Base-by-base conservation (phyloP, 2,797 vertebrate genomes). In the Melanogrammus aeglefinus region DNA sequence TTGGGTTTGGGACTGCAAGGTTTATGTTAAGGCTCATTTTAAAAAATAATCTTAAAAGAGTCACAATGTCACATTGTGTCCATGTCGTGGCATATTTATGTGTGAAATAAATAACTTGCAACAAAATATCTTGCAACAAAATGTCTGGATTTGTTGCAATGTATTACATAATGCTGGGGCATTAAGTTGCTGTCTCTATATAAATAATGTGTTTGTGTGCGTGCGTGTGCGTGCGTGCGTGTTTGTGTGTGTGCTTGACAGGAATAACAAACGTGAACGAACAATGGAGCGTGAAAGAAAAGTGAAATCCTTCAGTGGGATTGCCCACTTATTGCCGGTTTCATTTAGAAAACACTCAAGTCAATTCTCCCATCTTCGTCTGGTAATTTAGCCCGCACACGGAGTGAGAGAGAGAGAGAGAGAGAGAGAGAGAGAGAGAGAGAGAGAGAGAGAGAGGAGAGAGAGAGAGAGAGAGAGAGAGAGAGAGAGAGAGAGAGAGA, bases 401-500 rank as follows among this genome's bases (percentile, higher is more conserved):
- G 7, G 57, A 63, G 8, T 33, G 47, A 76, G 66, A 80, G 33
- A 31, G 70, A n/a, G 41, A 27, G 39, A 71, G 24, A 31, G 72
- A 51, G 44, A 21, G 18, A 27, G 39, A 36, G 69, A 5, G 72
- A 33, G 31, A 29, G 72, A 75, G 69, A 71, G 27, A 24, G 51
- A 63, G 72, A 69, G 75, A 73, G 47, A 76, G 66, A 80, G 33
- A 31, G 70, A n/a, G 41, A 27, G n/a, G n/a, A n/a, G n/a, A n/a
- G 57, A n/a, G 57, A 63, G 8, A 6, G 57, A 16, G 0, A n/a
- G 57, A 24, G 1, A 63, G 57, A 63, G 8, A 63, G 4, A 63
- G 8, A n/a, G 57, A 1, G 1, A 16, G 2, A n/a, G 57, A 63
- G 18, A 63, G 57, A 24, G 18, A 63, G 18, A 24, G 18, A n/a